Evolutionary conservation across 2,888 invertebrate species (phyloP), one percentile per base, ranked within the genome.

Genomic region (Masnerella sp.): DNA sequence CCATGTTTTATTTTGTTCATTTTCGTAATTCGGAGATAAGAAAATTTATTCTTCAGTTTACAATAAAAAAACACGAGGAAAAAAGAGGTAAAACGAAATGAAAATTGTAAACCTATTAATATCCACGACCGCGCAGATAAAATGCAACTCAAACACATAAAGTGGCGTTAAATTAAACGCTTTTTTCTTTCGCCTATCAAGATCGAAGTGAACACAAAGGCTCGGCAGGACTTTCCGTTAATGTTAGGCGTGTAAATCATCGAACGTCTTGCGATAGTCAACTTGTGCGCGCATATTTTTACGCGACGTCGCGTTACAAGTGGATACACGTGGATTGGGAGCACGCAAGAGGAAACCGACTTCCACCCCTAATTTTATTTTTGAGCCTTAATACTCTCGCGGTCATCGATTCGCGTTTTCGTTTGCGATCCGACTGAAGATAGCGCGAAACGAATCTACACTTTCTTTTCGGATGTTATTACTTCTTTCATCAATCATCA

Each of bases 211-310:
- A 76, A 74, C 77, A 77, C 72, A 69, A 76, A 77, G 72, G 65
- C 38, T 49, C 49, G 32, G 47, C 56, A 36, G 38, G 67, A 61
- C 73, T 65, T 73, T 64, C 34, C 58, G 70, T 73, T 78, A 78
- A 78, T 77, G 76, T 77, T 68, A 54, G 54, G 74, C 72, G 74
- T 77, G 78, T 79, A 80, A 80, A 81, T 80, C 78, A 81, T 78
- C 77, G 73, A 77, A 77, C 78, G 12, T 15, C 8, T 54, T 54
- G 42, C 64, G 49, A 67, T 64, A 52, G 62, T 56, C 54, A 72
- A 65, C 22, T 43, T 51, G 52, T 54, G 42, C 56, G 69, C 54
- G 61, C 67, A 65, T 75, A 69, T 72, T 51, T 74, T 73, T 61
- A 25, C 59, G 70, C 40, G 47, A 61, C 67, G 51, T 62, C 61